Evolutionary conservation across 2,888 invertebrate genomes (phyloP), one percentile per base, ranked within the genome.

Genomic region (Cetonia aurata): DNA sequence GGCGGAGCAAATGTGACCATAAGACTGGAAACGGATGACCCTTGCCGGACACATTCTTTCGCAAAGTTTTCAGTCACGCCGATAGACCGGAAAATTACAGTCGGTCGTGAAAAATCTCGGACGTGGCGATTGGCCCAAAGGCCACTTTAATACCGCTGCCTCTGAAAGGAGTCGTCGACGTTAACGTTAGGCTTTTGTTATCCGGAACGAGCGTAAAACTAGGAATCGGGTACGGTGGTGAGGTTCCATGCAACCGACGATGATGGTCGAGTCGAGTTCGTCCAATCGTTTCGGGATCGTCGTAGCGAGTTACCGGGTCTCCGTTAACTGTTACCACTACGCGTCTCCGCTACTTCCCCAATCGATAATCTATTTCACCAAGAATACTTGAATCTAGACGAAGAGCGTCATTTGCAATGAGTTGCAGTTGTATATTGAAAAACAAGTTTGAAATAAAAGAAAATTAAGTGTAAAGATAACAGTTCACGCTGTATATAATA

Each of bases 11-110:
- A 69, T 67, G 71, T 71, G 71, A 72, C 71, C 74, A 74, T 73
- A 73, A 69, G 69, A 72, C 71, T 71, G 71, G 71, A 74, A 75
- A 74, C 68, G 53, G 70, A 74, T 72, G 74, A 70, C 72, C 70
- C 71, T 68, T 66, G 67, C 69, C 71, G 70, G 73, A 72, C 74
- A 75, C 74, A 72, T 71, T 56, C 65, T 56, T 66, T 57, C 50
- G 19, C 15, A 55, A 70, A 66, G 66, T 67, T 52, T 70, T 62
- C 57, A 70, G 65, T 44, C 69, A 72, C 62, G 59, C 62, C 70
- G 72, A 72, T 70, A 71, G 72, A 71, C 72, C 65, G 72, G 70
- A 72, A 72, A 72, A 72, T 72, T 72, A 72, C 70, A 59, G 67
- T 70, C 52, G 31, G 60, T 62, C 53, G 69, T 69, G 69, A 68